phyloP scores from a whole-genome alignment of 2,113 vertebrate species.

The Hippocampus abdominalis region DNA sequence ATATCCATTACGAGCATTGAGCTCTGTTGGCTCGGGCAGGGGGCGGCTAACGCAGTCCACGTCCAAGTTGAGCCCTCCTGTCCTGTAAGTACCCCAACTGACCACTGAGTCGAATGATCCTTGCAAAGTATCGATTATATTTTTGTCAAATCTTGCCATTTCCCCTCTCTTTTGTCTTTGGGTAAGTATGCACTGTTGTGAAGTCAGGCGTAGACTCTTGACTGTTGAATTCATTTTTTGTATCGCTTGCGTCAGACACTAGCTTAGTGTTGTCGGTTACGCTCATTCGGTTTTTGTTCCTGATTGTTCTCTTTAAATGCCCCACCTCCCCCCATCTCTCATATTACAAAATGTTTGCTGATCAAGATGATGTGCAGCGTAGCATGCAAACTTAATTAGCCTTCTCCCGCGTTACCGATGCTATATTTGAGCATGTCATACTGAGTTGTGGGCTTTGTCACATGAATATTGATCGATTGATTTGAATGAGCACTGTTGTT shows the following conservation, averaged over 20 bases:
- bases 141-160: conserved; percentile 54
- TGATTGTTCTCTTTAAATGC: conserved; percentile 14
- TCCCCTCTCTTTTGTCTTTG: conserved; percentile 40
- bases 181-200: conserved; percentile 75
- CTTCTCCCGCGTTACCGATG: conserved; percentile 36
- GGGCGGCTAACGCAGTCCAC: conserved; percentile 89
- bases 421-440: conserved; percentile 63
- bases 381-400: conserved; percentile 56
- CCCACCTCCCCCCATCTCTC: background rate
- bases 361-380: conserved; percentile 31
- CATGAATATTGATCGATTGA: conserved; percentile 3
- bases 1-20: conserved; percentile 79
- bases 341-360: conserved; percentile 16
- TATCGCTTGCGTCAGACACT: conserved; percentile 1
- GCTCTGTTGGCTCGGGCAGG: conserved; percentile 83
- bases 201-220: conserved; percentile 55
- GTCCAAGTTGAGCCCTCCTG: conserved; percentile 89
- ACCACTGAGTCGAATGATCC: conserved; percentile 56
- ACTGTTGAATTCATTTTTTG: conserved; percentile 35
- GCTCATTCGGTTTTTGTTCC: conserved; percentile 1
- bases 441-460: conserved; percentile 1
- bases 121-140: conserved; percentile 51
- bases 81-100: conserved; percentile 93
- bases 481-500: conserved; percentile 2
- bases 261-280: background rate